These are phyloP conservation scores for Oreortyx pictus DNA, from an alignment of 2,797 vertebrate species.

Conservation along the genomic window DNA sequence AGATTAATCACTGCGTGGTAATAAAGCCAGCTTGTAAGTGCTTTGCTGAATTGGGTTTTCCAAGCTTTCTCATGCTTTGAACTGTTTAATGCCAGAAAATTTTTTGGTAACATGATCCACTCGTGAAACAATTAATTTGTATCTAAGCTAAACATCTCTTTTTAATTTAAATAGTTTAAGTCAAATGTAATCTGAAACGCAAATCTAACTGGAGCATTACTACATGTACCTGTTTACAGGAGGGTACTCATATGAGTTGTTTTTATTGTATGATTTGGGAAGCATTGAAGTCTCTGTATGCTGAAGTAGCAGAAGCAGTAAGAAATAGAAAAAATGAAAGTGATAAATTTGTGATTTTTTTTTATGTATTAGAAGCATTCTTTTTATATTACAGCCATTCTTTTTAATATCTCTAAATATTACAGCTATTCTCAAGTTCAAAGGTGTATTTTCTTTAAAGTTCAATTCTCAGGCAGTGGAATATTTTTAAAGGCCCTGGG, in stretches of 20 bases:
- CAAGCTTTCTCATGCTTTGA: neutral
- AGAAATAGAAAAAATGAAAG: neutral
- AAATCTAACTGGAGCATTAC: neutral
- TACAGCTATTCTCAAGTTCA: neutral
- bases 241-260: neutral
- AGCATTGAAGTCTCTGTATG: neutral
- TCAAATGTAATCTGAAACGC: neutral
- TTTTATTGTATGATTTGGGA: neutral
- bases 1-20: neutral
- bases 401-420: neutral
- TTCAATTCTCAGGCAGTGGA: neutral
- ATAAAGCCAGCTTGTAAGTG: neutral
- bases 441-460: neutral
- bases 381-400: neutral
- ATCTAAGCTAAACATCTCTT: neutral
- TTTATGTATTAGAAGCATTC: neutral
- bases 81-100: neutral
- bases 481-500: neutral
- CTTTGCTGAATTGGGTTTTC: neutral
- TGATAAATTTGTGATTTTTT: neutral
- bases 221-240: neutral
- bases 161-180: neutral
- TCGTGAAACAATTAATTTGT: neutral
- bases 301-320: neutral
- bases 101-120: neutral